These are phyloP conservation scores for Leucosticte australis DNA, from an alignment of 2,113 vertebrate genomes.

Conservation along the genomic window DNA sequence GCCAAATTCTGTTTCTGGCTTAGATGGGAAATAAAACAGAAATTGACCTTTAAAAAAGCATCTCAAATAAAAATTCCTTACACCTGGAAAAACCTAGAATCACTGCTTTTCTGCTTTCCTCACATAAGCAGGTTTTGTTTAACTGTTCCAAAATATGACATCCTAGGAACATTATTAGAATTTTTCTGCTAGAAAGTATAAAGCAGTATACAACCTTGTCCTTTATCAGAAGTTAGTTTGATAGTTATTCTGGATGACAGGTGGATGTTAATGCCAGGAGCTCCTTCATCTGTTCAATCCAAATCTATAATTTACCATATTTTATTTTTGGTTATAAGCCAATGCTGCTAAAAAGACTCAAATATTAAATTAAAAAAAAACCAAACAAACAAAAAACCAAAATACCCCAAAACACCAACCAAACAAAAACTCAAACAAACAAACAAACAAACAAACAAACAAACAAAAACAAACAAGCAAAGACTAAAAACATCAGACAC, in stretches of 20 bases:
- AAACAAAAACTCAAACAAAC: not conserved
- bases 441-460: not conserved
- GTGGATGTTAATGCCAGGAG: not conserved
- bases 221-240: not conserved
- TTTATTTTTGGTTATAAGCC: not conserved
- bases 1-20: not conserved
- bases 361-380: not conserved
- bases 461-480: not conserved
- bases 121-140: not conserved
- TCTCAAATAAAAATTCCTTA: not conserved
- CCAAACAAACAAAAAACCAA: not conserved
- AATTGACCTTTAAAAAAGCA: not conserved
- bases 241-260: not conserved
- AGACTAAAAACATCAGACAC: not conserved
- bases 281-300: not conserved
- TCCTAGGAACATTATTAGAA: not conserved
- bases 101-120: not conserved
- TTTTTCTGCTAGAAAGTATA: not conserved
- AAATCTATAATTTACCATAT: not conserved
- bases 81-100: not conserved
- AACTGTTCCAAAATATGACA: not conserved
- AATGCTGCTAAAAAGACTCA: not conserved
- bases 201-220: not conserved
- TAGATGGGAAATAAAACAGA: not conserved
- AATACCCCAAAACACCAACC: no score